phyloP scores from a whole-genome alignment of 2,113 vertebrate species.

The Mionectes macconnelli region DNA sequence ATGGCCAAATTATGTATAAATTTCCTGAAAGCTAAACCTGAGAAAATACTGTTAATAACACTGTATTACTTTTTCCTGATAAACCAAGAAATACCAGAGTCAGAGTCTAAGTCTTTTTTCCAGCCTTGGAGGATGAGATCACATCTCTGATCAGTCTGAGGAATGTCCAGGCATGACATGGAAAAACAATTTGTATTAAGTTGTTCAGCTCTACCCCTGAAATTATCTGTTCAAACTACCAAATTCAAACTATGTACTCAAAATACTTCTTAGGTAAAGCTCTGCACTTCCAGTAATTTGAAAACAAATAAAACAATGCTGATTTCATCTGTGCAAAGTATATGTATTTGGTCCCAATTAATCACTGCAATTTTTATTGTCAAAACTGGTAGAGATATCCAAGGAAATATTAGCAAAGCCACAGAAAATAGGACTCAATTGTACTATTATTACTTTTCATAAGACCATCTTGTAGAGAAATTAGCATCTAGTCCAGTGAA shows the following conservation, averaged over 20 bases:
- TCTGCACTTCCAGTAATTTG: neutral
- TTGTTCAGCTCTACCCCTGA: neutral
- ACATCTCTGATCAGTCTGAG: neutral
- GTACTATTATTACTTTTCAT: neutral
- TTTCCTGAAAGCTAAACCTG: neutral
- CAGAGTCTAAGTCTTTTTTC: neutral
- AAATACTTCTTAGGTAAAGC: neutral
- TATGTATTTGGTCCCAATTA: neutral
- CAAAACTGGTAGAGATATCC: neutral
- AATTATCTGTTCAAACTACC: neutral
- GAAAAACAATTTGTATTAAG: neutral
- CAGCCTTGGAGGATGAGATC: neutral
- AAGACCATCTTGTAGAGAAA: neutral
- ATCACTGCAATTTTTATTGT: neutral
- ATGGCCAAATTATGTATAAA: neutral
- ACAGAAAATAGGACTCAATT: neutral
- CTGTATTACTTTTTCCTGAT: neutral
- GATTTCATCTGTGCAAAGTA: neutral
- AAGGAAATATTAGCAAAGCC: neutral
- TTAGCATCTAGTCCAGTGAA: neutral
- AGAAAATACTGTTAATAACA: neutral
- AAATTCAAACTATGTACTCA: neutral
- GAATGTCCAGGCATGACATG: neutral
- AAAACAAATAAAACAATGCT: neutral
- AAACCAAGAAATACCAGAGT: neutral